A percentile compares a stretch with the other conserved stretches of the same genome.
These are phyloP conservation scores for Maniola hyperantus DNA, from an alignment of 2,888 invertebrate species.

Conservation along the genomic window DNA sequence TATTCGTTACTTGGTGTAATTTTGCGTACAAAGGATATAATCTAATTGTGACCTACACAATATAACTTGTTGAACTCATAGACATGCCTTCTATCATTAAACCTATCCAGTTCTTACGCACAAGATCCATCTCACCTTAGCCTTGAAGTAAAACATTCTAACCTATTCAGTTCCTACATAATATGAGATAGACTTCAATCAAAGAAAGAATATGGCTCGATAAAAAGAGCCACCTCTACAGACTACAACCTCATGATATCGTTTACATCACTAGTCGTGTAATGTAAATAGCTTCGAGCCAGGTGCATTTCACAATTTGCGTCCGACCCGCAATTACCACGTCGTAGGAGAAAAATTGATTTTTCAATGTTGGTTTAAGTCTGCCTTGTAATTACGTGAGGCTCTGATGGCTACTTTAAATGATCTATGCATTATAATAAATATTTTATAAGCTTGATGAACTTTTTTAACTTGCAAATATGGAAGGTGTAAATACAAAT, in stretches of 20 bases:
- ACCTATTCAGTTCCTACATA: too few species aligned
- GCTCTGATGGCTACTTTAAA: conserved; percentile 37
- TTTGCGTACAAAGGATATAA: too few species aligned
- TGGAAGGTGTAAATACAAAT: neutral
- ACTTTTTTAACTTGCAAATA: conserved; percentile 3
- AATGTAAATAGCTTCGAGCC: conserved; percentile 63
- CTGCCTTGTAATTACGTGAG: conserved; percentile 43
- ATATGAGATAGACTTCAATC: too few species aligned
- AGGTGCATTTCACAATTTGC: conserved; percentile 78
- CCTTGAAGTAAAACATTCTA: too few species aligned
- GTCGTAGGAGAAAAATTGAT: conserved; percentile 72
- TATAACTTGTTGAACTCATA: too few species aligned
- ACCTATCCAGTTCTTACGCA: too few species aligned
- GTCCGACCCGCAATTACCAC: conserved; percentile 68
- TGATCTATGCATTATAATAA: conserved; percentile 19
- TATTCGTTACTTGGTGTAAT: too few species aligned
- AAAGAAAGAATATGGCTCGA: neutral
- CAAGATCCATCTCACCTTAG: too few species aligned
- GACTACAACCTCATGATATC: conserved; percentile 22
- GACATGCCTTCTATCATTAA: too few species aligned
- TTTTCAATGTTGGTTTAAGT: conserved; percentile 71
- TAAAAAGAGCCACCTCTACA: conserved; percentile 1
- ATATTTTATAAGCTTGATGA: conserved; percentile 7
- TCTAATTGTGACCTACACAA: too few species aligned
- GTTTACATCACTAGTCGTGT: conserved; percentile 24